Percentiles rank a stretch among this genome's conserved stretches.
Conservation (phyloP, 2,797 vertebrate species). For the Mionectes olivaceus region DNA sequence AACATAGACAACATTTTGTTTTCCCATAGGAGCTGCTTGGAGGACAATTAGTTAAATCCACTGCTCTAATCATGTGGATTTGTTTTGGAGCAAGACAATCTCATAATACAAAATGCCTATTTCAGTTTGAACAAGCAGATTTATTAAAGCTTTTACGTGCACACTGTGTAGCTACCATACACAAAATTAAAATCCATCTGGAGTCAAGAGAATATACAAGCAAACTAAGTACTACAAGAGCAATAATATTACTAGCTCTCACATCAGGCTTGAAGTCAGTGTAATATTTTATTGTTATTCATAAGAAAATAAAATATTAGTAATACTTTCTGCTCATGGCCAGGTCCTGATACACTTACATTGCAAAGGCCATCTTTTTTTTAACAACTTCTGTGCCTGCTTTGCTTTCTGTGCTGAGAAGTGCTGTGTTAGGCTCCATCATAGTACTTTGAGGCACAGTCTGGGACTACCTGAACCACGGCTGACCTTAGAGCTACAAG, state of each 20-base stretch:
- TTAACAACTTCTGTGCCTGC: neutral
- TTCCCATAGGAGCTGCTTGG: constrained; percentile 56
- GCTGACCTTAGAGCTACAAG: accelerated
- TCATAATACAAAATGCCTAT: constrained; percentile 63
- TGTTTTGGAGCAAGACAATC: constrained; percentile 61
- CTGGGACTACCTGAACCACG: neutral
- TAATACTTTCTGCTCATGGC: constrained; percentile 4
- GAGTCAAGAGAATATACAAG: constrained; percentile 63
- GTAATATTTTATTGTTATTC: constrained; percentile 60
- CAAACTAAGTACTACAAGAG: constrained; percentile 61
- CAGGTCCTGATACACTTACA: neutral
- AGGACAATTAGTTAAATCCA: constrained; percentile 72
- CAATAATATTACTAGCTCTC: constrained; percentile 34
- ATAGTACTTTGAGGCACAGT: neutral
- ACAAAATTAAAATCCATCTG: constrained; percentile 68
- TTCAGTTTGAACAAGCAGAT: constrained; percentile 69
- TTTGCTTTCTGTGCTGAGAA: neutral
- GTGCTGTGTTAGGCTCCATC: neutral
- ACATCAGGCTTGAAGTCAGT: constrained; percentile 23
- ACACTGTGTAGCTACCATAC: constrained; percentile 27
- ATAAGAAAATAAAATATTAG: constrained; percentile 48
- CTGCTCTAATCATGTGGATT: constrained; percentile 60
- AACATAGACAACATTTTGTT: constrained; percentile 40
- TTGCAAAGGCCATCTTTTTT: neutral
- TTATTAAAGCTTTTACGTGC: constrained; percentile 61